Conservation (phyloP, 1,140 invertebrate genomes). For the Eurosta solidaginis region DNA sequence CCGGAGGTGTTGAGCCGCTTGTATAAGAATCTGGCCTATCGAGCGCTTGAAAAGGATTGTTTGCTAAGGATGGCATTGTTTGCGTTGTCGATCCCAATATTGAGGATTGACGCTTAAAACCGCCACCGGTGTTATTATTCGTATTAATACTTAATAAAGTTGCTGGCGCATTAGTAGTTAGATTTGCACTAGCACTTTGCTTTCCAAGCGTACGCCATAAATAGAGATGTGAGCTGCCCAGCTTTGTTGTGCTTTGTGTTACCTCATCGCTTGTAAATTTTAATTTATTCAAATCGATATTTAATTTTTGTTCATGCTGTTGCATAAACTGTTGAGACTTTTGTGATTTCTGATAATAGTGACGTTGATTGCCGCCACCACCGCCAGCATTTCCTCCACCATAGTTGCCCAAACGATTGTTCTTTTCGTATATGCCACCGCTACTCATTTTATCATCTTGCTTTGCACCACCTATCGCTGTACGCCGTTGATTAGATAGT, state of each 20-base stretch:
- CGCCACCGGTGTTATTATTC: background rate
- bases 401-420: background rate
- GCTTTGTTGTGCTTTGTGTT: slow-evolving; percentile 42
- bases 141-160: background rate
- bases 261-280: slow-evolving; percentile 47
- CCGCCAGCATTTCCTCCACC: slow-evolving; percentile 15
- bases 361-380: slow-evolving; percentile 18
- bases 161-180: background rate
- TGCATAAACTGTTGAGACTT: slow-evolving; percentile 25
- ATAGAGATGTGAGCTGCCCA: slow-evolving; percentile 47
- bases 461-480: background rate
- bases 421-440: slow-evolving; percentile 17
- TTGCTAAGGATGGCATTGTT: background rate
- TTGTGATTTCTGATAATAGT: slow-evolving; percentile 34
- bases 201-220: slow-evolving; percentile 43
- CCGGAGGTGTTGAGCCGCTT: background rate
- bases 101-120: background rate
- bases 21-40: background rate
- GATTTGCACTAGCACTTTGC: background rate
- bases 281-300: slow-evolving; percentile 52
- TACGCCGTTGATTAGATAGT: background rate
- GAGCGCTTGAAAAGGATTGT: slow-evolving; percentile 10
- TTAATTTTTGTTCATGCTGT: slow-evolving; percentile 40
- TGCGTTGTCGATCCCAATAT: background rate
- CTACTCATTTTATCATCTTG: slow-evolving; percentile 1